Evolutionary conservation across 2,113 vertebrate genomes (phyloP).

Genomic region (Paedocypris sp.): DNA sequence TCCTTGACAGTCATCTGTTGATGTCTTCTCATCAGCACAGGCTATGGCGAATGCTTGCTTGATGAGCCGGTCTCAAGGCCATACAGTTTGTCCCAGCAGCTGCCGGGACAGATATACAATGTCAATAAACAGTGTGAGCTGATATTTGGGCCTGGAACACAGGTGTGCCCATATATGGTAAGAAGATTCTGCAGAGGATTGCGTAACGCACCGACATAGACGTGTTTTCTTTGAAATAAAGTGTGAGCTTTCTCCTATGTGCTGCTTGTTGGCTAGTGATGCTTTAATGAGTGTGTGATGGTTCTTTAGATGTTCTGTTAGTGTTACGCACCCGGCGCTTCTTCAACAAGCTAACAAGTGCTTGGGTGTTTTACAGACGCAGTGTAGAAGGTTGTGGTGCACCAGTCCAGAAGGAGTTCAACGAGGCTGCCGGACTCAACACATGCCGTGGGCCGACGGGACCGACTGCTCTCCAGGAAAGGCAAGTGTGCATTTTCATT

Average conservation of each 20-base stretch:
- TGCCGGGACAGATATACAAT: constrained; percentile 83
- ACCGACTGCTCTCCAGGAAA: constrained; percentile 89
- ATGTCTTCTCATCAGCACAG: constrained; percentile 78
- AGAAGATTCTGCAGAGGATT: constrained; percentile 46
- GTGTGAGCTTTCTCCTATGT: neutral
- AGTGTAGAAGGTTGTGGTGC: constrained; percentile 93
- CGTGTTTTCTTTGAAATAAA: no score
- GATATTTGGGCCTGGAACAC: constrained; percentile 93
- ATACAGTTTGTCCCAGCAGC: constrained; percentile 79
- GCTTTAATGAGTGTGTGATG: constrained; percentile 8
- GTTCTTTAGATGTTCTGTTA: no score
- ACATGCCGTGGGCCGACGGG: constrained; percentile 96
- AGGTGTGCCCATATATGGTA: constrained; percentile 98
- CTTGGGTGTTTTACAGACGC: constrained; percentile 64
- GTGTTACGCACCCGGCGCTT: no score
- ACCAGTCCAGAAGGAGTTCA: constrained; percentile 80
- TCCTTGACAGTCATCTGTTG: constrained; percentile 59
- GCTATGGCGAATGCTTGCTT: constrained; percentile 93
- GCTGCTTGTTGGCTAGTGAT: neutral
- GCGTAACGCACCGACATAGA: neutral
- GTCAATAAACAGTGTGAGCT: constrained; percentile 98
- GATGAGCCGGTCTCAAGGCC: constrained; percentile 84
- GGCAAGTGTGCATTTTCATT: no score
- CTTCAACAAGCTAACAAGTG: constrained; percentile 7
- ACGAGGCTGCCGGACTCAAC: constrained; percentile 89